A percentile compares a stretch with the other conserved stretches of the same genome.
Evolutionary conservation across 2,113 vertebrate species (phyloP).

Genomic region (Chunga burmeisteri): DNA sequence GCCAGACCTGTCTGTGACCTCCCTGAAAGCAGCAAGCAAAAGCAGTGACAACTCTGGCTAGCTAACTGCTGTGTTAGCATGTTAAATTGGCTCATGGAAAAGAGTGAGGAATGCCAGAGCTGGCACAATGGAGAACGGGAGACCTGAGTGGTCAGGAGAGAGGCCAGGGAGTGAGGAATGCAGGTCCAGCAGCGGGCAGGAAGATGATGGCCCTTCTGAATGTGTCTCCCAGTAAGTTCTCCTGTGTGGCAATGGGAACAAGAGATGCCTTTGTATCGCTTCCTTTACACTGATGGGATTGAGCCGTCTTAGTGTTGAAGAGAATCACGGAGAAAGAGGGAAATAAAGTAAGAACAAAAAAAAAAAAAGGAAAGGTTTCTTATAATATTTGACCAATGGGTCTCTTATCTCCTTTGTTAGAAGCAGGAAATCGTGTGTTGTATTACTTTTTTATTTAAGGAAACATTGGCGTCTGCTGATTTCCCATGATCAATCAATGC

Average conservation of each 20-base stretch:
- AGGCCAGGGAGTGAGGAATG: not conserved
- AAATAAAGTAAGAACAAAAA: not conserved
- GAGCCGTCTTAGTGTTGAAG: fast-evolving
- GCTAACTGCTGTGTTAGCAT: not conserved
- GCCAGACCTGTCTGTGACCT: not conserved
- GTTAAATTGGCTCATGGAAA: not conserved
- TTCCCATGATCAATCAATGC: not conserved
- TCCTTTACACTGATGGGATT: not conserved
- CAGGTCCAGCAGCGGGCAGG: fast-evolving
- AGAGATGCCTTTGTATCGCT: fast-evolving
- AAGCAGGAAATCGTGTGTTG: not conserved
- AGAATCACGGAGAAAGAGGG: not conserved
- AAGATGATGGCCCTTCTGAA: not conserved
- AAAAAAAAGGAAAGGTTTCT: not conserved
- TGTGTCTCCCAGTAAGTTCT: not conserved
- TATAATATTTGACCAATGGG: not conserved
- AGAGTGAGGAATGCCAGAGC: not conserved
- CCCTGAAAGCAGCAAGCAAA: not conserved
- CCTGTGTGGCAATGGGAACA: not conserved
- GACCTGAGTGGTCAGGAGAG: not conserved
- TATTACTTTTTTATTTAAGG: not conserved
- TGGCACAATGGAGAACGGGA: not conserved
- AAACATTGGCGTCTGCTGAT: not conserved
- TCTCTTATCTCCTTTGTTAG: not conserved
- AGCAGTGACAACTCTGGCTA: not conserved